Base-by-base conservation (phyloP, 2,113 vertebrate genomes). In the Misgurnus mizolepis region DNA sequence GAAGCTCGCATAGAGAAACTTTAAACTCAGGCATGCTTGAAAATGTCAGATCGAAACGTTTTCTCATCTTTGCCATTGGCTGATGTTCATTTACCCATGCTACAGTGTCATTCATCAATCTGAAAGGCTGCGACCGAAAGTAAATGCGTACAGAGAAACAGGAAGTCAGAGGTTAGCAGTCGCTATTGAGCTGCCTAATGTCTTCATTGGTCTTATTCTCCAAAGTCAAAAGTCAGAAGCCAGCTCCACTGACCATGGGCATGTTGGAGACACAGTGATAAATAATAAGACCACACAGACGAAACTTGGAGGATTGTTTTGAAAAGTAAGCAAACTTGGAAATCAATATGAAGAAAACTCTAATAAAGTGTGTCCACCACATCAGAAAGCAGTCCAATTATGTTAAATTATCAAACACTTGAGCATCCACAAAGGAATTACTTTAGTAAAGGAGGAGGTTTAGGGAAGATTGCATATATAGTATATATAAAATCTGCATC, bases 1-100 rank as follows among this genome's bases (percentile, higher is more conserved):
- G 58, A 66, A 66, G 39, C 74, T 41, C 61, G 39, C 47, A 66
- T 14, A 41, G 47, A 12, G 47, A 47, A 77, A 53, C 34, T 66
- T 66, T 66, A 85, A 85, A 81, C 65, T 84, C 67, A 61, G 75
- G 45, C 78, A 18, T 40, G 81, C 84, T 86, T 66, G 76, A 72
- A 89, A 91, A 90, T 86, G 80, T 84, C 86, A 88, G 67, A 47
- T 88, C 81, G 81, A 76, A 81, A 50, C 55, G 74, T 90, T 87
- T 79, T 76, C 14, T 79, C 80, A 83, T 66, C 53, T 55, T 83
- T 86, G 85, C 84, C 85, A 84, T 84, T 76, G 80, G 80, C 78
- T 58, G 68, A 75, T 82, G 80, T 67, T 80, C 76, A 82, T 75
- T 64, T 79, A 40, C 18, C 73, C 27, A 62, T 71, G 53, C 14